phyloP scores from a whole-genome alignment of 2,797 vertebrate species.

The Esox lucius region DNA sequence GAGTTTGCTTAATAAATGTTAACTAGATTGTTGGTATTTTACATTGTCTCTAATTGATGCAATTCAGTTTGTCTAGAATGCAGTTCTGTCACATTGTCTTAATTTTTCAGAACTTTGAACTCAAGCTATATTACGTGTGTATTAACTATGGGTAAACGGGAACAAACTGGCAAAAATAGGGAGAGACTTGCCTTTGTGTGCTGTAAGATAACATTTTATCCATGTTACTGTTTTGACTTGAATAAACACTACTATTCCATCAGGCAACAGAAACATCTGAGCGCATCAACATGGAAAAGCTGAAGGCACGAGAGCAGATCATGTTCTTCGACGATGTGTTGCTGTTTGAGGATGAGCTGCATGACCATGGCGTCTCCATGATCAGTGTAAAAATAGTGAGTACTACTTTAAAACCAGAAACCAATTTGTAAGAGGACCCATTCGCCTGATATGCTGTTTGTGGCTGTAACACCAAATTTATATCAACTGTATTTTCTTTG shows the following conservation, averaged over 20 bases:
- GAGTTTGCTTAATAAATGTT: too few species aligned
- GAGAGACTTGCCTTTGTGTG: background rate
- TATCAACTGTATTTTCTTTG: background rate
- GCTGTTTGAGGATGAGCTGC: conserved; percentile 95
- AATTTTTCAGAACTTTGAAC: background rate
- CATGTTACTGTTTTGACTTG: background rate
- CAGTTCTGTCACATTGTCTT: background rate
- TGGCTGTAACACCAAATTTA: too few species aligned
- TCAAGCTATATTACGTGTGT: background rate
- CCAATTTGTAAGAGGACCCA: background rate
- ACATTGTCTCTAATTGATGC: background rate
- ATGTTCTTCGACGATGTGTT: conserved; percentile 97
- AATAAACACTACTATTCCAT: conserved; percentile 1
- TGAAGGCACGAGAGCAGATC: conserved; percentile 94
- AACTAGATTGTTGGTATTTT: too few species aligned
- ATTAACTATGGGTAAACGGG: background rate
- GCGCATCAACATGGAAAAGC: conserved; percentile 91
- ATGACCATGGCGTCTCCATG: conserved; percentile 96
- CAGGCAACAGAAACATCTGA: conserved; percentile 86
- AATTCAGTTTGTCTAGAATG: background rate
- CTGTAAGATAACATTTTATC: background rate
- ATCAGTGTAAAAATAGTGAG: conserved; percentile 95
- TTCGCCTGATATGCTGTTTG: background rate
- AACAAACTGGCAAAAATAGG: background rate
- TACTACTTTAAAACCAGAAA: conserved; percentile 25